phyloP scores from a whole-genome alignment of 2,888 invertebrate species.

The Uropetala carovei region DNA sequence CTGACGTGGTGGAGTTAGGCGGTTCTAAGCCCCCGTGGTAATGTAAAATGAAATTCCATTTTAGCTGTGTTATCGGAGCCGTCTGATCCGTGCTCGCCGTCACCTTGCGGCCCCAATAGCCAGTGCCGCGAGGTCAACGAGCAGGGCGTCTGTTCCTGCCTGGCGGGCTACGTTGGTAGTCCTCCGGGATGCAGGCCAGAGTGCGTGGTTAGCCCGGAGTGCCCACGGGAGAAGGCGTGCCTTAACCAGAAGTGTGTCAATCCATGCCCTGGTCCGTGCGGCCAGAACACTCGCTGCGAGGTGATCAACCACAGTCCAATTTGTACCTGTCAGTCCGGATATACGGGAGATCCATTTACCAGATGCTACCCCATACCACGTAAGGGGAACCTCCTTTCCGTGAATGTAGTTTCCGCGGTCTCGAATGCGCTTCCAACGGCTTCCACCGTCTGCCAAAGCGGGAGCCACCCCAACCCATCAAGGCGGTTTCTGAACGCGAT shows the following conservation, averaged over 20 bases:
- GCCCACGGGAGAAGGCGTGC: conserved; percentile 80
- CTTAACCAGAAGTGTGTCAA: conserved; percentile 83
- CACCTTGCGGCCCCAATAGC: conserved; percentile 86
- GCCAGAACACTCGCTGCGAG: conserved; percentile 83
- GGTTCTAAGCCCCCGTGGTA: neutral
- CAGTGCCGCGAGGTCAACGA: conserved; percentile 82
- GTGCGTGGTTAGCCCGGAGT: conserved; percentile 71
- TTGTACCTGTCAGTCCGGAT: conserved; percentile 84
- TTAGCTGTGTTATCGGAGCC: conserved; percentile 69
- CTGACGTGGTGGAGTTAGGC: neutral
- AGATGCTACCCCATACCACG: conserved; percentile 77
- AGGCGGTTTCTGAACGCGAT: neutral
- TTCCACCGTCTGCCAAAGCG: conserved; percentile 15
- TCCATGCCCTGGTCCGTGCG: conserved; percentile 87
- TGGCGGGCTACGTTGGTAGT: conserved; percentile 81
- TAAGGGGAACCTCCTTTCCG: conserved; percentile 68
- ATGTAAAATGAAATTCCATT: conserved; percentile 48
- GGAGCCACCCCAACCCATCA: neutral
- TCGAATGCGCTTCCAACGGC: conserved; percentile 41
- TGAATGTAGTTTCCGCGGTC: neutral
- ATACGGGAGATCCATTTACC: conserved; percentile 85
- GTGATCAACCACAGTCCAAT: conserved; percentile 87
- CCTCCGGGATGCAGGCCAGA: conserved; percentile 87
- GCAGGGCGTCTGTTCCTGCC: conserved; percentile 85
- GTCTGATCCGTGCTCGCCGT: conserved; percentile 80